Evolutionary conservation across 1,140 invertebrate genomes (phyloP).

Genomic region (Aphelinus certus): DNA sequence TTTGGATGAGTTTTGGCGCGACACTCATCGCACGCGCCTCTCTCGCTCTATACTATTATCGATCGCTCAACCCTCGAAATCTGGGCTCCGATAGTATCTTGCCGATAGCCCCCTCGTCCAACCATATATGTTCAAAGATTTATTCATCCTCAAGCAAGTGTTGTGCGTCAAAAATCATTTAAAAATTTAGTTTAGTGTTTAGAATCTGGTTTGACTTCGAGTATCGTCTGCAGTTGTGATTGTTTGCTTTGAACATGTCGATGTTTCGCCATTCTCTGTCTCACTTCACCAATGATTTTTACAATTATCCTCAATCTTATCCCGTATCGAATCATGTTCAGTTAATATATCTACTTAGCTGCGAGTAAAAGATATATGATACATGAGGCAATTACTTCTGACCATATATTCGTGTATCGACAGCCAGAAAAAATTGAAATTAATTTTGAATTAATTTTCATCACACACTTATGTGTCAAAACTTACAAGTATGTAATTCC

Average conservation of each 20-base stretch:
- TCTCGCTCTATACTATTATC: constrained; percentile 9
- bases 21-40: constrained; percentile 15
- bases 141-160: too few relatives aligned
- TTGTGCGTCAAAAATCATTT: too few relatives aligned
- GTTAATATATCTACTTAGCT: neutral
- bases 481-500: neutral
- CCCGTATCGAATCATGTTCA: neutral
- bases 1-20: constrained; percentile 33
- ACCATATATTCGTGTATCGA: neutral
- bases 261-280: too few relatives aligned
- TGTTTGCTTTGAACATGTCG: too few relatives aligned
- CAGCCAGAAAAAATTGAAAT: constrained; percentile 7
- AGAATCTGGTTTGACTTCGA: too few relatives aligned
- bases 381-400: constrained; percentile 11
- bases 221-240: too few relatives aligned
- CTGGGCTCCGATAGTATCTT: constrained; percentile 9
- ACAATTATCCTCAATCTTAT: neutral
- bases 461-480: neutral
- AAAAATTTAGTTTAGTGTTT: too few relatives aligned
- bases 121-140: too few relatives aligned
- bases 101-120: too few relatives aligned
- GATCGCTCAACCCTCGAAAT: constrained; percentile 15
- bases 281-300: too few relatives aligned
- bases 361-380: neutral
- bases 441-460: constrained; percentile 2